Evolutionary conservation across 1,140 invertebrate genomes (phyloP).

Genomic region (Drosophila punjabiensis): DNA sequence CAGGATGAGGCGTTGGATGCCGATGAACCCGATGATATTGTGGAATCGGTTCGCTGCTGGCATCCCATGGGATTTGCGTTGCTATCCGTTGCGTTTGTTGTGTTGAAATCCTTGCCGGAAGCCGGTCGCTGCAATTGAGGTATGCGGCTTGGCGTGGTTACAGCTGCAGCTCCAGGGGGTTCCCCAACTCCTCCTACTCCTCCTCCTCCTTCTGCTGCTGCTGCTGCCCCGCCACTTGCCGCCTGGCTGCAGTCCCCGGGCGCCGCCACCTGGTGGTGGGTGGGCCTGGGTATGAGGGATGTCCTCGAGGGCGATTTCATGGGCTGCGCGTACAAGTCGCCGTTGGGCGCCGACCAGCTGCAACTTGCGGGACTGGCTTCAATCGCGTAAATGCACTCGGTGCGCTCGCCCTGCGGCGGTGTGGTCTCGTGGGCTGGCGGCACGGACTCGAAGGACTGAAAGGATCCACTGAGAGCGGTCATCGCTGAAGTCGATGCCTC

Average conservation of each 20-base stretch:
- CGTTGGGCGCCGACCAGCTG: constrained; percentile 66
- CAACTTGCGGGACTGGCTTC: constrained; percentile 32
- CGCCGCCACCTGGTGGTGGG: constrained; percentile 13
- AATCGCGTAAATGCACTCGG: constrained; percentile 74
- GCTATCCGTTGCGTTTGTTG: constrained; percentile 20
- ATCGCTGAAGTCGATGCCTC: constrained; percentile 1
- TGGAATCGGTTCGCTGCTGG: constrained; percentile 59
- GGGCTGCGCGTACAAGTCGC: constrained; percentile 75
- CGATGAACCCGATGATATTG: constrained; percentile 66
- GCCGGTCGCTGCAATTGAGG: constrained; percentile 70
- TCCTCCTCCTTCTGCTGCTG: constrained; percentile 3
- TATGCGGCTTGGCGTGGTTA: constrained; percentile 52
- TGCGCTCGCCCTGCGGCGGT: constrained; percentile 72
- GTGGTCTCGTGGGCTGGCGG: constrained; percentile 70
- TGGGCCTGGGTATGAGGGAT: constrained; percentile 63
- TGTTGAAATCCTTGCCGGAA: constrained; percentile 57
- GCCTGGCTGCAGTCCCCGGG: constrained; percentile 9
- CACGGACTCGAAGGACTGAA: constrained; percentile 76
- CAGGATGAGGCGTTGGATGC: constrained; percentile 50
- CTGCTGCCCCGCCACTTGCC: background rate
- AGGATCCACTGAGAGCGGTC: constrained; percentile 63
- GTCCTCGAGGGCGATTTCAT: constrained; percentile 65
- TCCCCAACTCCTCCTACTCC: constrained; percentile 1
- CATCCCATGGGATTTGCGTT: constrained; percentile 25
- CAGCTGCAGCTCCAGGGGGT: constrained; percentile 10